Evolutionary conservation across 2,888 invertebrate species (phyloP), one percentile per base, ranked within the genome.

Genomic region (Parapristionchus giblindavisi): DNA sequence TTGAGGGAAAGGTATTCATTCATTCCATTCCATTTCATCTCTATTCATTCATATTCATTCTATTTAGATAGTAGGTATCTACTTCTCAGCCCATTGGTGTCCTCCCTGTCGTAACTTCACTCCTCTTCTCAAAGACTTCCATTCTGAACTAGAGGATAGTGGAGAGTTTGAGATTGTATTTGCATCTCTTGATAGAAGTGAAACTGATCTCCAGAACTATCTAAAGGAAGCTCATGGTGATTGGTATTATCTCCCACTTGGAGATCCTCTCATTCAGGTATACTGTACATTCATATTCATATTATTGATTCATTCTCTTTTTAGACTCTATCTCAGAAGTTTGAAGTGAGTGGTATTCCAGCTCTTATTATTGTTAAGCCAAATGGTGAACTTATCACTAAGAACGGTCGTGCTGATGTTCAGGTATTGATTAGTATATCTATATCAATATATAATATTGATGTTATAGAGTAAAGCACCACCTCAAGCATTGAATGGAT

Each of bases 31-130:
- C n/a, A 24, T 54, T 14, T 6, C 54, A n/a, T 14, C n/a, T 24
- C 6, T 54, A 8, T 6, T 54, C 6, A 8, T 54, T n/a, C 6
- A 54, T 54, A 54, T 54, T n/a, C 21, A 61, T 43, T 1, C 32
- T 52, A 51, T 76, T 75, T 56, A 79, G 72, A 65, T 81, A 2
- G 77, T 83, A 38, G 83, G 73, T 29, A 75, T 83, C 72, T 83
- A 83, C 84, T 90, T 90, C 84, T 90, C 90, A 2, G 90, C 90
- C n/a, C 89, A 89, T 79, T 90, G 90, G 90, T 90, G 90, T 80
- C 90, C 90, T 3, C 90, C 90, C 0, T 90, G 90, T 77, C 81
- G 89, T 48, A 84, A 82, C 43, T 91, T 91, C 80, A 90, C 90
- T 0, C 89, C 90, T 1, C 75, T 85, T 24, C 83, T 80, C 58